These are phyloP conservation scores for Mythimna pallens DNA, from an alignment of 2,888 invertebrate species.

Conservation along the genomic window DNA sequence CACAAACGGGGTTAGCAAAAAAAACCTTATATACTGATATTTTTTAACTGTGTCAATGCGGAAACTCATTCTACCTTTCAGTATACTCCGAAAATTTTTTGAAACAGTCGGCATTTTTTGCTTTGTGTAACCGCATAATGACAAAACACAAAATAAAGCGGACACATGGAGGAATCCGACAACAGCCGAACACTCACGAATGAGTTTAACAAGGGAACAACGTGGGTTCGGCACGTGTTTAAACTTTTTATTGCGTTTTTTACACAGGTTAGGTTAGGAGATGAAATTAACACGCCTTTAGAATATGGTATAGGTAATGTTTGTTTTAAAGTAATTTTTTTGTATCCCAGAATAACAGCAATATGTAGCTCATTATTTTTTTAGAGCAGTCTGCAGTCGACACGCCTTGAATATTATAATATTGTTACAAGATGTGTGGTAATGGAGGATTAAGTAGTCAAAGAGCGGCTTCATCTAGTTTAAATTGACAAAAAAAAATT, in stretches of 20 bases:
- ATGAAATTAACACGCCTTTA: conserved; percentile 44
- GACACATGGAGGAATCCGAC: conserved; percentile 45
- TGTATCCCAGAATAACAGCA: neutral
- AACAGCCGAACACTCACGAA: conserved; percentile 42
- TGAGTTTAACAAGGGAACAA: conserved; percentile 36
- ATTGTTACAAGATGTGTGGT: too few species aligned
- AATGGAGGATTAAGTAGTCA: neutral
- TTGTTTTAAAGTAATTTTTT: conserved; percentile 5
- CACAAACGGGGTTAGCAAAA: too few species aligned
- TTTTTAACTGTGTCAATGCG: neutral
- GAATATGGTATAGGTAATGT: conserved; percentile 20
- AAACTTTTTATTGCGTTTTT: conserved; percentile 53
- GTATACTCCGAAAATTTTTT: conserved; percentile 23
- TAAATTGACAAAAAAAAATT: too few species aligned
- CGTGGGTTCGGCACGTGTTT: conserved; percentile 48
- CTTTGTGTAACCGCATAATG: conserved; percentile 31
- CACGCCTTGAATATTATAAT: neutral
- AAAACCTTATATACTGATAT: too few species aligned
- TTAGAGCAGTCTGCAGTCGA: neutral
- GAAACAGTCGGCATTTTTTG: conserved; percentile 42
- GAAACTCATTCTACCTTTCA: conserved; percentile 12
- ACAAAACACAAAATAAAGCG: conserved; percentile 47
- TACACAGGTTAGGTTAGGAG: conserved; percentile 20
- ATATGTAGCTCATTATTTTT: neutral
- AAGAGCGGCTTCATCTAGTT: too few species aligned